Evolutionary conservation across 2,888 invertebrate genomes (phyloP).

Genomic region (Hemaris fuciformis): DNA sequence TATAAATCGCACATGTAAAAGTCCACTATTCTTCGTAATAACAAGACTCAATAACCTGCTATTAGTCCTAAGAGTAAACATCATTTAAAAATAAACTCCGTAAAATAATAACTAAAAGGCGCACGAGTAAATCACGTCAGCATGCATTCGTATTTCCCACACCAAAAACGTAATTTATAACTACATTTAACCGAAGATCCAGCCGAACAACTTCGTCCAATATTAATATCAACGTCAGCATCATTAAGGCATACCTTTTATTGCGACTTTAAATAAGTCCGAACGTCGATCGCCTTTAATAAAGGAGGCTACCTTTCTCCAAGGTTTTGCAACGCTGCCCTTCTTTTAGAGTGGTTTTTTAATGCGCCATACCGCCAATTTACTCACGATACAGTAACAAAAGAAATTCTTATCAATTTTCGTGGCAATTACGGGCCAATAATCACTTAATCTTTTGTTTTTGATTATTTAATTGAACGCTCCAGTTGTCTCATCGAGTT

Average conservation of each 20-base stretch:
- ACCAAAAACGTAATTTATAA: constrained; percentile 76
- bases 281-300: constrained; percentile 66
- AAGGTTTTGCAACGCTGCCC: constrained; percentile 70
- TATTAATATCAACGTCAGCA: constrained; percentile 75
- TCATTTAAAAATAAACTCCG: neutral
- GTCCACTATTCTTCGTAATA: no score
- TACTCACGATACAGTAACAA: constrained; percentile 51
- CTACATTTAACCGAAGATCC: constrained; percentile 68
- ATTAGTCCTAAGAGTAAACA: no score
- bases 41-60: no score
- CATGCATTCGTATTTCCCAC: constrained; percentile 25
- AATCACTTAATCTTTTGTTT: constrained; percentile 66
- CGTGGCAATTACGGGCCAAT: constrained; percentile 54
- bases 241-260: constrained; percentile 81
- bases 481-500: neutral
- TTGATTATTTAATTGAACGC: constrained; percentile 46
- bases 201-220: constrained; percentile 59
- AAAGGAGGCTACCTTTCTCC: constrained; percentile 76
- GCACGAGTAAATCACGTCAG: neutral
- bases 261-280: constrained; percentile 78
- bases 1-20: no score
- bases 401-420: constrained; percentile 62
- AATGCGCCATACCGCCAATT: constrained; percentile 46
- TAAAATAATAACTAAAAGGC: neutral
- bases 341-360: constrained; percentile 61